Conservation (phyloP, 2,888 invertebrate genomes). For the Chrysotoxum bicinctum region DNA sequence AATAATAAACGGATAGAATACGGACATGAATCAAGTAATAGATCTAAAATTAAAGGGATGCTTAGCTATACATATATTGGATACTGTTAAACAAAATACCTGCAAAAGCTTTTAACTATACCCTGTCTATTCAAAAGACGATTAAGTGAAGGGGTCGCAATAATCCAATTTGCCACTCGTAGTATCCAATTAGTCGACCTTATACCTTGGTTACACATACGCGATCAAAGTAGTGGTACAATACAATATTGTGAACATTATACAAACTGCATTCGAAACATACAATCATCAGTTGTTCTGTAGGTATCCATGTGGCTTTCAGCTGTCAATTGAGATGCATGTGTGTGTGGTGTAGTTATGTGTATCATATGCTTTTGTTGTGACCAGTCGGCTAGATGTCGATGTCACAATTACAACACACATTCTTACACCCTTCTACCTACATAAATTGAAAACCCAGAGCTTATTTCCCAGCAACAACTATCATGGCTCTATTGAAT, state of each 20-base stretch:
- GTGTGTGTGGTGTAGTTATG: background rate
- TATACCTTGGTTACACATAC: constrained; percentile 69
- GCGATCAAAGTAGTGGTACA: constrained; percentile 18
- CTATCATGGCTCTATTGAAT: constrained; percentile 33
- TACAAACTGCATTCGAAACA: background rate
- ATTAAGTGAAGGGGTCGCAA: constrained; percentile 68
- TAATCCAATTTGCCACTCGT: constrained; percentile 74
- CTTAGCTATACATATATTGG: background rate
- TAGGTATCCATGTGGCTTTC: constrained; percentile 23
- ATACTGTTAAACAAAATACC: background rate
- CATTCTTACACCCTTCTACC: constrained; percentile 17
- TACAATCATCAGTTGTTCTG: background rate
- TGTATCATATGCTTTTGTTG: constrained; percentile 24
- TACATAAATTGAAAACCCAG: constrained; percentile 31
- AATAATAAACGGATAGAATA: background rate
- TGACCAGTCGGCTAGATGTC: constrained; percentile 49
- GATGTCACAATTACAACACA: constrained; percentile 43
- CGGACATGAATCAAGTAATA: background rate
- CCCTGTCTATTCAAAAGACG: constrained; percentile 50
- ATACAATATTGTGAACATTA: background rate
- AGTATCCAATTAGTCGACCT: constrained; percentile 75
- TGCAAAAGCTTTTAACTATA: background rate
- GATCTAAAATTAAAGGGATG: background rate
- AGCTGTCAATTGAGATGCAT: constrained; percentile 17
- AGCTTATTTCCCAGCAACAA: constrained; percentile 25